Evolutionary conservation across 2,113 vertebrate species (phyloP).

Genomic region (Boleophthalmus pectinirostris): DNA sequence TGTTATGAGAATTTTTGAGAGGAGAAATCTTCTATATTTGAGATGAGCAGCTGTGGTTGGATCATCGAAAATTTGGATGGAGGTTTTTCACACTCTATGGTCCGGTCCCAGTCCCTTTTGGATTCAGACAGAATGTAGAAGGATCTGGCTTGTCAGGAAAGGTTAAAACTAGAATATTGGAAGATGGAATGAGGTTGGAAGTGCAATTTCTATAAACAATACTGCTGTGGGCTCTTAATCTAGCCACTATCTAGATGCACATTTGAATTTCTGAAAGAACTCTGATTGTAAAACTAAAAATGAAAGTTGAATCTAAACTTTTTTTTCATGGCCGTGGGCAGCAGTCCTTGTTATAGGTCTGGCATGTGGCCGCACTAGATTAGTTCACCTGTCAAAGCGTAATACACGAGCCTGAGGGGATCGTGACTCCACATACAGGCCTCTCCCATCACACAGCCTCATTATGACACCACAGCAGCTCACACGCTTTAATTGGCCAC

Average conservation of each 20-base stretch:
- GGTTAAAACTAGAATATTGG: too few species aligned
- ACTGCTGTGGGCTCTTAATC: too few species aligned
- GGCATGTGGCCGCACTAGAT: neutral
- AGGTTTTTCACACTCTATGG: too few species aligned
- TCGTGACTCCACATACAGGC: neutral
- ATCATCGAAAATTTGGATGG: too few species aligned
- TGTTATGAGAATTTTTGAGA: too few species aligned
- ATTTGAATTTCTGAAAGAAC: neutral
- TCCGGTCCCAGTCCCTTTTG: too few species aligned
- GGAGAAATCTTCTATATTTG: too few species aligned
- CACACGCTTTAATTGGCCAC: neutral
- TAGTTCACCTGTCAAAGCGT: neutral
- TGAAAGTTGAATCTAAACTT: neutral
- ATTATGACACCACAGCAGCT: neutral
- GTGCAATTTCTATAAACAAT: too few species aligned
- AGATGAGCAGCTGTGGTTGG: too few species aligned
- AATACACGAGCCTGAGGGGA: neutral
- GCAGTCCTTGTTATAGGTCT: neutral
- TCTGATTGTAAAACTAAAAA: neutral
- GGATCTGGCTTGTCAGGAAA: too few species aligned
- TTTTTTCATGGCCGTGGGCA: neutral
- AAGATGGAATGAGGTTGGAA: too few species aligned
- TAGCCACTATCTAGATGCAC: neutral
- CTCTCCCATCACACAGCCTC: neutral
- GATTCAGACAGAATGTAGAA: too few species aligned